Evolutionary conservation across 2,113 vertebrate species (phyloP), one percentile per base, ranked within the genome.

Genomic region (Tupaia tana): DNA sequence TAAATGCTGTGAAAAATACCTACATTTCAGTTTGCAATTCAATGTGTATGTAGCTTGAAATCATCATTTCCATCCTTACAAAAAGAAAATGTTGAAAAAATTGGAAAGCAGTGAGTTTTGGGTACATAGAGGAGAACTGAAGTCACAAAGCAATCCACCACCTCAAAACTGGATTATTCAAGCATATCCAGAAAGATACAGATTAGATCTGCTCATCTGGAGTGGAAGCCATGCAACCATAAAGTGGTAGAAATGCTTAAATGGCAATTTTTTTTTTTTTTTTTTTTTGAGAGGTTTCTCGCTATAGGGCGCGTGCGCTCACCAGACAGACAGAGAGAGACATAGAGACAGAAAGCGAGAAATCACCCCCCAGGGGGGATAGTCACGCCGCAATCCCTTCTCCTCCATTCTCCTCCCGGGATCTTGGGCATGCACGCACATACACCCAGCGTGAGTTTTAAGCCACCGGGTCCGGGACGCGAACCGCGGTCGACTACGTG

Each of bases 191-290:
- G 24, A 86, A 20, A 43, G n/a, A 14, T 2, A 25, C 14, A 64
- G 24, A 16, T 87, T 54, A 94, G 22, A 89, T 59, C 25, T 59
- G 16, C 43, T 95, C 9, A n/a, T n/a, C 25, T 58, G n/a, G 12
- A 86, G 20, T 27, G 87, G 73, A 81, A n/a, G 25, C 34, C 8
- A 59, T 70, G 16, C 74, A 3, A 1, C 9, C 20, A 24, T 31
- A 91, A 91, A 58, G 24, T 67, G 63, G 22, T 34, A 78, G 58
- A 8, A 52, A 77, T 3, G n/a, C 18, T 69, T 74, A 59, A 18
- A 54, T 3, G 6, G 20, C 54, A 59, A 92, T 90, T 88, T 94
- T 63, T 90, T 88, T 94, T 63, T 90, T 88, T 94, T 63, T 90
- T 88, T 94, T 63, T 90, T 88, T 94, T 63, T n/a, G n/a, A n/a